Evolutionary conservation across 2,888 invertebrate genomes (phyloP).

Genomic region (Drosophila percnosoma): DNA sequence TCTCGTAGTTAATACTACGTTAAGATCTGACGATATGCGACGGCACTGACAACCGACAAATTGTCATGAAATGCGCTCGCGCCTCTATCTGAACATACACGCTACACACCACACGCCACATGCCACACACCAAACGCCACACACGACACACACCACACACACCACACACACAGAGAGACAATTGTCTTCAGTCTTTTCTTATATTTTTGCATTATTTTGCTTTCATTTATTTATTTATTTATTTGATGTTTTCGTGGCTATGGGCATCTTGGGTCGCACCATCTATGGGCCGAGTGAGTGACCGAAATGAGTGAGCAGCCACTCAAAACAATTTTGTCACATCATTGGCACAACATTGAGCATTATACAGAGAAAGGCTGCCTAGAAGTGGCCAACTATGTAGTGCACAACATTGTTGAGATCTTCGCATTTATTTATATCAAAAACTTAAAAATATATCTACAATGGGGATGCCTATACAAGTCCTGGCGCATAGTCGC

Average conservation of each 20-base stretch:
- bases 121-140: background rate
- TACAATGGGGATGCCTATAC: conserved; percentile 74
- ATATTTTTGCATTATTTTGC: conserved; percentile 39
- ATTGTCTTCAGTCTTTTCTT: conserved; percentile 2
- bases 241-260: conserved; percentile 23
- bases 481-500: conserved; percentile 68
- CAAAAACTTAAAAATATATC: conserved; percentile 77
- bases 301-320: conserved; percentile 50
- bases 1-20: conserved; percentile 73
- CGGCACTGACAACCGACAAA: conserved; percentile 61
- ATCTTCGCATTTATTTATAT: conserved; percentile 72
- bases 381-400: conserved; percentile 34
- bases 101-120: background rate
- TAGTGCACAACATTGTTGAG: conserved; percentile 69
- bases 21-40: conserved; percentile 69
- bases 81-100: conserved; percentile 14
- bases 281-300: conserved; percentile 80
- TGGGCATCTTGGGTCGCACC: conserved; percentile 68
- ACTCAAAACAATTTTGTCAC: conserved; percentile 62
- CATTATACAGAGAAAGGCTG: conserved; percentile 34
- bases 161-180: conserved; percentile 19
- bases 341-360: conserved; percentile 64
- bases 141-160: background rate
- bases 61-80: conserved; percentile 54
- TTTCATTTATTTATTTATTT: conserved; percentile 20